Evolutionary conservation across 2,113 vertebrate species (phyloP).

Genomic region (Seriola dumerili): DNA sequence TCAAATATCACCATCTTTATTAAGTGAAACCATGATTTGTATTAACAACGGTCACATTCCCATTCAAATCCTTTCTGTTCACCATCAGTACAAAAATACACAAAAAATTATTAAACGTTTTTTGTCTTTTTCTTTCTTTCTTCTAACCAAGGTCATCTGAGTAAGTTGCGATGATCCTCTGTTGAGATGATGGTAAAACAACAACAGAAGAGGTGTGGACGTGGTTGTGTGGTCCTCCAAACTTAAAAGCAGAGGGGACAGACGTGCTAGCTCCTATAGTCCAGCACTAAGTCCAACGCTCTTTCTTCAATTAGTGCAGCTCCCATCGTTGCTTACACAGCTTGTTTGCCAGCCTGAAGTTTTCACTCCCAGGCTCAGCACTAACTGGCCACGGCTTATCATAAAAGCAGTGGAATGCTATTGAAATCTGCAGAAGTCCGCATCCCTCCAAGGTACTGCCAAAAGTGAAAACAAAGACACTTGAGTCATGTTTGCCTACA

Average conservation of each 20-base stretch:
- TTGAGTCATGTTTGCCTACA: conserved; percentile 17
- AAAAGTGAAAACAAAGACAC: conserved; percentile 35
- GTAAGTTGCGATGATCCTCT: not conserved
- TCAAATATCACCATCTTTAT: not conserved
- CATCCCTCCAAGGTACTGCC: conserved; percentile 17
- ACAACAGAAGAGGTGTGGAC: conserved; percentile 37
- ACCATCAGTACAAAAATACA: not conserved
- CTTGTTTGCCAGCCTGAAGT: conserved; percentile 57
- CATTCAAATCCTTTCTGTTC: not conserved
- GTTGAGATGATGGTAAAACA: conserved; percentile 9
- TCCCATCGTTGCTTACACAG: conserved; percentile 72
- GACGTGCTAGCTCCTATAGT: conserved; percentile 10
- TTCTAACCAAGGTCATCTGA: not conserved
- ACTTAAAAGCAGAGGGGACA: conserved; percentile 27
- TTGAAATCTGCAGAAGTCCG: conserved; percentile 57
- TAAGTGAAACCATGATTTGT: not conserved
- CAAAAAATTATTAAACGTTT: not conserved
- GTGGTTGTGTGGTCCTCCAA: conserved; percentile 73
- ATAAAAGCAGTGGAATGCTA: conserved; percentile 74
- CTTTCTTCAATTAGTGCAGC: conserved; percentile 75
- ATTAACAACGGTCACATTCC: not conserved
- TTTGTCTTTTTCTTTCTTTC: not conserved
- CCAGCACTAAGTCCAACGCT: conserved; percentile 56
- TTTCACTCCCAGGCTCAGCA: conserved; percentile 63
- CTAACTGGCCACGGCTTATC: conserved; percentile 72